These are phyloP conservation scores for Leuctra nigra DNA, from an alignment of 2,888 invertebrate genomes.

Conservation along the genomic window DNA sequence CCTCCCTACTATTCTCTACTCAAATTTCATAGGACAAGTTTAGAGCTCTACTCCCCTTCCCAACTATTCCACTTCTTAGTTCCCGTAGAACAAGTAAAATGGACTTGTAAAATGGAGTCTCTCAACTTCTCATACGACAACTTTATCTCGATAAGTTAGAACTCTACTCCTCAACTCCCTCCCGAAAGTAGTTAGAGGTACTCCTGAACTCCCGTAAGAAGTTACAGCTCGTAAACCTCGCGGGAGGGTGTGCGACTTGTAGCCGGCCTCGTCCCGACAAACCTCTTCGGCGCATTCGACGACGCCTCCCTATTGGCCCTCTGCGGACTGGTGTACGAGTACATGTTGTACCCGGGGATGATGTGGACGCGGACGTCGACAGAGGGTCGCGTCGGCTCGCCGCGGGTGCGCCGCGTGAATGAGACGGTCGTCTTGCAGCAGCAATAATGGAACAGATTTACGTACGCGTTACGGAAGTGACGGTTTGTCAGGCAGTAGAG, in stretches of 20 bases:
- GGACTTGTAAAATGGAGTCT: no score
- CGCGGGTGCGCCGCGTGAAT: conserved; percentile 53
- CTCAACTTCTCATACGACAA: no score
- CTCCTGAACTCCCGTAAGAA: no score
- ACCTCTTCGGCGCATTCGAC: conserved; percentile 29
- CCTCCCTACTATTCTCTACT: no score
- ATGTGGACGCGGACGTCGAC: conserved; percentile 69
- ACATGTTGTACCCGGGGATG: conserved; percentile 61
- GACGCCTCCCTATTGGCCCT: conserved; percentile 38
- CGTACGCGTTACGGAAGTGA: conserved; percentile 63
- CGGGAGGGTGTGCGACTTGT: conserved; percentile 44
- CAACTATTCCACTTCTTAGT: no score
- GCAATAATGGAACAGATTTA: conserved; percentile 69
- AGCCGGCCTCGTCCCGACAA: conserved; percentile 37
- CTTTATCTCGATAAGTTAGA: no score
- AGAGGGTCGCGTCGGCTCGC: conserved; percentile 43
- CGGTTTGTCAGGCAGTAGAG: conserved; percentile 58
- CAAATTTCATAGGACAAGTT: no score
- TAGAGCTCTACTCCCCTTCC: no score
- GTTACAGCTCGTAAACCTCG: conserved; percentile 49
- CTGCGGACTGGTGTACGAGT: conserved; percentile 54
- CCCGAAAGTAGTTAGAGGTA: no score
- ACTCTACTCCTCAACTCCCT: no score
- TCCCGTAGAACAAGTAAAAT: no score
- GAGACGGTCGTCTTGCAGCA: conserved; percentile 71